A percentile compares a stretch with the other conserved stretches of the same genome.
Evolutionary conservation across 2,113 vertebrate species (phyloP).

Genomic region (Pelobates fuscus): DNA sequence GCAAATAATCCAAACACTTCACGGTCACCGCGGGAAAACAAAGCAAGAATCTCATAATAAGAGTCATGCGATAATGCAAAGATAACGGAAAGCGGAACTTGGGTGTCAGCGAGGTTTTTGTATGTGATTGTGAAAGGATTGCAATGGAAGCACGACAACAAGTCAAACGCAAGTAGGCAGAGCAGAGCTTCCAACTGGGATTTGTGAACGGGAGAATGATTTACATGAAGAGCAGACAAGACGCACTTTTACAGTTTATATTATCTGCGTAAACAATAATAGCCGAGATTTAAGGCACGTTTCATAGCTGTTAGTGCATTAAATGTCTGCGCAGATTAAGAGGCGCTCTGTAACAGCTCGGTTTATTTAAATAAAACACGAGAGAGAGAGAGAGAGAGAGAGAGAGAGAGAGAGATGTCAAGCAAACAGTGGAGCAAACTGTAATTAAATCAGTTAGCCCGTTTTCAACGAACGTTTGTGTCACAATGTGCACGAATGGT

Average conservation of each 20-base stretch:
- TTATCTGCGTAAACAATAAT: background rate
- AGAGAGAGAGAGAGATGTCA: too few relatives aligned
- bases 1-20: conserved; percentile 5
- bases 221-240: background rate
- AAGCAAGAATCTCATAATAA: background rate
- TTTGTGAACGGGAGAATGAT: background rate
- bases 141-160: background rate
- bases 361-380: background rate
- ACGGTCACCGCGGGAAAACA: background rate
- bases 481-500: too few relatives aligned
- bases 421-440: background rate
- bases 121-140: background rate
- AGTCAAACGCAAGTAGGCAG: background rate
- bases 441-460: background rate
- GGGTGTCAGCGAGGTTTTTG: background rate
- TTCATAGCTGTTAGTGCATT: background rate
- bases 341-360: background rate
- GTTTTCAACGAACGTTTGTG: too few relatives aligned
- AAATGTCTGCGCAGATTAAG: background rate
- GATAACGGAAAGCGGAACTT: background rate
- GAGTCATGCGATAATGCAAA: background rate
- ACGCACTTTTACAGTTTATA: background rate
- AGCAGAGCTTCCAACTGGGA: background rate
- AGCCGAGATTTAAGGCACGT: background rate
- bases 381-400: too few relatives aligned